Base-by-base conservation (phyloP, 1,140 invertebrate species). In the Camponotus floridanus region DNA sequence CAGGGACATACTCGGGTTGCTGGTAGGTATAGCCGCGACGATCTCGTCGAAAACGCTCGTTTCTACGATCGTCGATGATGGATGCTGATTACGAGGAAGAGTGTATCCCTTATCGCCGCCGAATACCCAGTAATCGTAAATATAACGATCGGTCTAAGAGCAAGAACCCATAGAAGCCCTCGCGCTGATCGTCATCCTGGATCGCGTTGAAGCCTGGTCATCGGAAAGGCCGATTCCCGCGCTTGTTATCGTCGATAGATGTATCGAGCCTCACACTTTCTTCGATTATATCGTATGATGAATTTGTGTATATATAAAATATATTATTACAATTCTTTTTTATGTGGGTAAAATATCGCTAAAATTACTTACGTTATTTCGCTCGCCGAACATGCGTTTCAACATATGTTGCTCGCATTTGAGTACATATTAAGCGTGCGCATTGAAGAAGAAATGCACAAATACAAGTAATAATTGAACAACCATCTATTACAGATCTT, bases 1-100 rank as follows among this genome's bases (percentile, higher is more conserved):
- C 78, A 80, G 78, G 78, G 78, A 80, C 78, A 36, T 70, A 36
- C 13, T 13, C 21, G 62, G 26, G 26, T 26, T 0, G 48, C 13
- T 51, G 18, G 26, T 78, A 55, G 42, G 15, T 36, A 6, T 21
- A 21, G 48, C 64, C n/a, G 42, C 33, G 61, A 45, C 13, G 33
- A 68, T 42, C 45, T 42, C 26, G 36, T 13, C 39, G 4, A 26
- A 13, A 42, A 39, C 18, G 64, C 9, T 57, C 48, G 33, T 26
- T 21, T 39, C 62, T 36, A 31, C 36, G 48, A 13, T 13, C 15
- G 45, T 2, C 45, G 45, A n/a, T n/a, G 42, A 48, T 18, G 13
- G 31, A 45, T 8, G 76, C 33, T 11, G 39, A 31, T 55, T 26
- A 7, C 26, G 57, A 1, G 26, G 26, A 1, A 26, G 36, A 61